Conservation (phyloP, 1,140 invertebrate genomes). For the Drosophila aff. region DNA sequence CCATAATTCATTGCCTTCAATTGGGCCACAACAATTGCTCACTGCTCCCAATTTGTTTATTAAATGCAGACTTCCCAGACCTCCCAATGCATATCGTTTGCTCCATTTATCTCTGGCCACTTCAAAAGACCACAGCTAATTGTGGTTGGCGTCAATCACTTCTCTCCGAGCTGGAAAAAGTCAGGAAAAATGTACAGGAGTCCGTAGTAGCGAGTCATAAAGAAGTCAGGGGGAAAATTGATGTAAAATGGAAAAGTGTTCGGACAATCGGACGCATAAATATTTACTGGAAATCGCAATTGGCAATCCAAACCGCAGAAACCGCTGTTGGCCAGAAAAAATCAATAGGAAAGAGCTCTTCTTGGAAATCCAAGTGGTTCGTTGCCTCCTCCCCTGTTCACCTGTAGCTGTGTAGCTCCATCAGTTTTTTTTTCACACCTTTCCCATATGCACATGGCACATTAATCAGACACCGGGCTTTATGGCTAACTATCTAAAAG, state of each 20-base stretch:
- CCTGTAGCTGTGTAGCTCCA: slow-evolving; percentile 6
- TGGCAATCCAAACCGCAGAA: slow-evolving; percentile 10
- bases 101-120: slow-evolving; percentile 62
- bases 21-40: slow-evolving; percentile 67
- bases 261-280: slow-evolving; percentile 34
- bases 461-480: slow-evolving; percentile 47
- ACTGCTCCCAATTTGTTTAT: slow-evolving; percentile 73
- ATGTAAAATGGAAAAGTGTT: slow-evolving; percentile 20
- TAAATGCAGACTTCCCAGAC: slow-evolving; percentile 53
- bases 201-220: slow-evolving; percentile 31
- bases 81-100: slow-evolving; percentile 35
- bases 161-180: slow-evolving; percentile 25
- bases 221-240: slow-evolving; percentile 17
- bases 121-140: slow-evolving; percentile 53
- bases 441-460: slow-evolving; percentile 40
- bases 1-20: slow-evolving; percentile 43
- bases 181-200: slow-evolving; percentile 12
- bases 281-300: slow-evolving; percentile 41
- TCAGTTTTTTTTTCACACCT: slow-evolving; percentile 50
- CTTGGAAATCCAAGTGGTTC: slow-evolving; percentile 22
- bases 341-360: slow-evolving; percentile 41
- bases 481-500: slow-evolving; percentile 46
- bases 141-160: slow-evolving; percentile 62
- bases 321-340: slow-evolving; percentile 30
- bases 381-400: not conserved